These are phyloP conservation scores for Pipra filicauda DNA, from an alignment of 2,113 vertebrate species.

Conservation along the genomic window DNA sequence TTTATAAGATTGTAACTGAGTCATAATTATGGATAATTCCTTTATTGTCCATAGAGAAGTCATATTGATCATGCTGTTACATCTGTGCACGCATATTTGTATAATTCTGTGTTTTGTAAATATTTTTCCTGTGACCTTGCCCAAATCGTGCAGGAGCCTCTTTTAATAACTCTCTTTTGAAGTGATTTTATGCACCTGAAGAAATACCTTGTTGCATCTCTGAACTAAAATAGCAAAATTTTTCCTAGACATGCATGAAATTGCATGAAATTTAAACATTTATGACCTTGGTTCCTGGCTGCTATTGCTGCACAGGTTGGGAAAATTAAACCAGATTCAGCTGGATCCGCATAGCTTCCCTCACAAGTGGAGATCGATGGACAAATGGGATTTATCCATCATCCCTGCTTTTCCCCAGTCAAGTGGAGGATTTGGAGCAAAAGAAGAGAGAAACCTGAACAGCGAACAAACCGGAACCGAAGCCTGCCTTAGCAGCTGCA, in stretches of 20 bases:
- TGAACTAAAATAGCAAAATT: not conserved
- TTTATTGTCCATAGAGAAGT: not conserved
- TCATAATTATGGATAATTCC: not conserved
- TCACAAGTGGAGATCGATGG: not conserved
- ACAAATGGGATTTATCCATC: not conserved
- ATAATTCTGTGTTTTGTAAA: not conserved
- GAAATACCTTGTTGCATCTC: not conserved
- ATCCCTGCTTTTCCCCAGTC: not conserved
- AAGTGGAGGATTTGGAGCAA: not conserved
- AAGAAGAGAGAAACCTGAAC: not conserved
- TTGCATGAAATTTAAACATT: conserved; percentile 22
- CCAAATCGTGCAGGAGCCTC: not conserved
- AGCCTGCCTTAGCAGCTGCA: not conserved
- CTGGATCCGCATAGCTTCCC: not conserved
- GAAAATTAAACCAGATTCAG: not conserved
- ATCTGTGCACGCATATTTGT: not conserved
- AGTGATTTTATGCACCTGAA: not conserved
- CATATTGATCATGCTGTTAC: not conserved
- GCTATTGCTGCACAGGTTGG: not conserved
- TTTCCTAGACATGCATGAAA: conserved; percentile 18
- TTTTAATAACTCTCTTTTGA: not conserved
- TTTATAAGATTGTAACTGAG: not conserved
- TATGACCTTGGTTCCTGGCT: not conserved
- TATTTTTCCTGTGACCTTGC: not conserved
- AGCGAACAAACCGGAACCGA: not conserved